A percentile compares a stretch with the other conserved stretches of the same genome.
phyloP scores from a whole-genome alignment of 2,888 invertebrate species.

The Sphinx pinastri region DNA sequence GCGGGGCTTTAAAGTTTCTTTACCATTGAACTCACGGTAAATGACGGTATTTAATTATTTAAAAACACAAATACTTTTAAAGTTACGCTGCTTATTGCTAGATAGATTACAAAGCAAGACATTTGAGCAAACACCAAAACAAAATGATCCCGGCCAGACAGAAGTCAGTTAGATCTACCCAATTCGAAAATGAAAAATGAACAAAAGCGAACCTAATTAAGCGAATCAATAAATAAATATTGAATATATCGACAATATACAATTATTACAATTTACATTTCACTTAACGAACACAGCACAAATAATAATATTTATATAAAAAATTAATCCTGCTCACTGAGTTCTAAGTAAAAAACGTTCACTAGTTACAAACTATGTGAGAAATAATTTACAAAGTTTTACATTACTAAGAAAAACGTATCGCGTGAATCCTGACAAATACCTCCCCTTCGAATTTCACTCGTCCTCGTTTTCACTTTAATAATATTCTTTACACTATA shows the following conservation, averaged over 20 bases:
- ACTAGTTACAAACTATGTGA: conserved; percentile 77
- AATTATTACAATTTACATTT: conserved; percentile 82
- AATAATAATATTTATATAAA: conserved; percentile 62
- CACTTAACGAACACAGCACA: conserved; percentile 84
- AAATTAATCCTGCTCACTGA: conserved; percentile 74
- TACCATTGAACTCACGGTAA: conserved; percentile 14
- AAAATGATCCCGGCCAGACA: conserved; percentile 40
- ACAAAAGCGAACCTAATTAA: conserved; percentile 72
- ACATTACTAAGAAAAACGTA: conserved; percentile 78
- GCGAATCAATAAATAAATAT: conserved; percentile 83
- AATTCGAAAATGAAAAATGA: conserved; percentile 58
- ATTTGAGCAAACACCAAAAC: conserved; percentile 75
- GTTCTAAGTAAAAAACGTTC: conserved; percentile 71
- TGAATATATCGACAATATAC: conserved; percentile 81
- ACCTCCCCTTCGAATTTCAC: conserved; percentile 61
- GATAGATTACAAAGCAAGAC: conserved; percentile 42
- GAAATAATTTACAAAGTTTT: conserved; percentile 80
- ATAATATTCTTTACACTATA: conserved; percentile 72
- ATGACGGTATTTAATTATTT: background rate
- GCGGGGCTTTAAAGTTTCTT: conserved; percentile 59
- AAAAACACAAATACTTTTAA: conserved; percentile 18
- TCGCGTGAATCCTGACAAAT: conserved; percentile 77
- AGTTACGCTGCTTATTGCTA: conserved; percentile 21
- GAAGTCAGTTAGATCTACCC: conserved; percentile 52
- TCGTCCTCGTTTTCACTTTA: conserved; percentile 55